phyloP scores from a whole-genome alignment of 2,797 vertebrate genomes.

The Argentina silus region DNA sequence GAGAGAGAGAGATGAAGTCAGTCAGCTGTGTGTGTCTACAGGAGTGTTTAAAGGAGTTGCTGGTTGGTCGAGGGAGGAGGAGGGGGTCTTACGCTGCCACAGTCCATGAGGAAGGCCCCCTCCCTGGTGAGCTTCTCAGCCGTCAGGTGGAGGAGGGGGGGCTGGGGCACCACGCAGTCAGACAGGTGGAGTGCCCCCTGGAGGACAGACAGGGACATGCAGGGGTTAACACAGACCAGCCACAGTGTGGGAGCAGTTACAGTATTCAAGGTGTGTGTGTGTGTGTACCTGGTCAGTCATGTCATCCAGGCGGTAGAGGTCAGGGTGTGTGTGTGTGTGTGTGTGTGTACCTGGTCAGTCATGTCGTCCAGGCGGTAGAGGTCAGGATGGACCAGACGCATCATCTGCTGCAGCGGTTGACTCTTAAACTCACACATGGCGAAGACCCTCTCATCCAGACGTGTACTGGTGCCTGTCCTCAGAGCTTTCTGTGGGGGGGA shows the following conservation, averaged over 20 bases:
- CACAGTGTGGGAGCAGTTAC: not conserved
- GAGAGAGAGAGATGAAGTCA: not conserved
- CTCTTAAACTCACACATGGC: constrained; percentile 98
- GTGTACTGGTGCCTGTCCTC: constrained; percentile 90
- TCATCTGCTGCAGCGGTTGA: constrained; percentile 90
- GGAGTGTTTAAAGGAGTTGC: not conserved
- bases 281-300: constrained; percentile 87
- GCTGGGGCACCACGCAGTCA: constrained; percentile 89
- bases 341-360: constrained; percentile 85
- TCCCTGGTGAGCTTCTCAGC: constrained; percentile 90
- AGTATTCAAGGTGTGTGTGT: not conserved
- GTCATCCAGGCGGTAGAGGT: constrained; percentile 93
- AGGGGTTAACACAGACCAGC: no score
- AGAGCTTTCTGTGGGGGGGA: constrained; percentile 86
- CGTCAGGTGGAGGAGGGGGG: constrained; percentile 88
- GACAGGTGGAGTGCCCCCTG: constrained; percentile 93
- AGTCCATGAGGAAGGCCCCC: constrained; percentile 95
- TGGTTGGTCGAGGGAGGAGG: not conserved
- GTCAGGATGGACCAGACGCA: constrained; percentile 92
- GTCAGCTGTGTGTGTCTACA: not conserved
- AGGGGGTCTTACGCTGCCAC: constrained; percentile 81
- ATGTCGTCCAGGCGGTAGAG: constrained; percentile 93
- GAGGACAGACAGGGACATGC: constrained; percentile 28
- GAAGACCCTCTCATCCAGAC: constrained; percentile 92
- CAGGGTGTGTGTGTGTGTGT: constrained; percentile 75